Base-by-base conservation (phyloP, 2,888 invertebrate genomes). In the Tetranychus truncatus region DNA sequence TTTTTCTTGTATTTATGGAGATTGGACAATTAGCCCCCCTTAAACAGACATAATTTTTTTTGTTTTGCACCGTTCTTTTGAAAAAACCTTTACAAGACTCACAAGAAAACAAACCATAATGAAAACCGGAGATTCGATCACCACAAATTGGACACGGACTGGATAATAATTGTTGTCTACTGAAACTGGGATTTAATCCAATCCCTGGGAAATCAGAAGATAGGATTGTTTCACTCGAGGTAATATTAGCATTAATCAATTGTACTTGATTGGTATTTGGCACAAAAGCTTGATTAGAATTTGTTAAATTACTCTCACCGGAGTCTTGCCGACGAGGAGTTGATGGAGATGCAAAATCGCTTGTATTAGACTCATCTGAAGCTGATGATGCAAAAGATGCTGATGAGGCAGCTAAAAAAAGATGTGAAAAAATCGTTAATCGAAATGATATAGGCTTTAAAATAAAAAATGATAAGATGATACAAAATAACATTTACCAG, bases 11-110 rank as follows among this genome's bases (percentile, higher is more conserved):
- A 1, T 91, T 89, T 66, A 94, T 91, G 9, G 92, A 92, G 15
- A 96, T 92, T 44, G 91, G 91, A 84, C 96, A 96, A 80, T 88
- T 89, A 0, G 92, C 92, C 1, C 94, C 93, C 45, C 93, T 86
- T 73, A 91, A 85, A 82, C 96, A 96, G 81, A 93, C 91, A 84
- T 95, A 96, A 83, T 93, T 92, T 85, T 96, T 96, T 79, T 95
- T 88, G 83, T 96, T 96, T 85, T 96, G 96, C n/a, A 96, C 95
- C 24, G 95, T 96, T 77, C 96, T 87, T 84, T 96, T 96, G 85
- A 96, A 96, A 85, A 96, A 96, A 2, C 95, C 95, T 84, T 96
- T 96, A 84, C 96, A 96, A 24, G 93, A 93, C 82, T 96, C 96
- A 84, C 96, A 96, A 15, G 94, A 95, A 85, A 95, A 95, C 80